These are phyloP conservation scores for Rissa tridactyla DNA, from an alignment of 2,113 vertebrate species.

Conservation along the genomic window DNA sequence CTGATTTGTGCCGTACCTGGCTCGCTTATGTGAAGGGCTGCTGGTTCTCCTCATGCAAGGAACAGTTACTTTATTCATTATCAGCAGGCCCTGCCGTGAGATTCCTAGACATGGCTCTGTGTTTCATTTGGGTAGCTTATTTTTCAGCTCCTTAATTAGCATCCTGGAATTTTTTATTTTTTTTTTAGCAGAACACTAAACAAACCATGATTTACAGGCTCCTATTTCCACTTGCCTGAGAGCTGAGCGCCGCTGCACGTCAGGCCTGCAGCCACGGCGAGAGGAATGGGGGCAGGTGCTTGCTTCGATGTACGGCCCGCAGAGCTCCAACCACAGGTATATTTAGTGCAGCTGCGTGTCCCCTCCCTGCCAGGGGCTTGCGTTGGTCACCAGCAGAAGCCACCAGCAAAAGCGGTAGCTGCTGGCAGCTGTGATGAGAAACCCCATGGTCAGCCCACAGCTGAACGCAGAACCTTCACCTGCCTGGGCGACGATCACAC, in stretches of 20 bases:
- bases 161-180: neutral
- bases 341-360: neutral
- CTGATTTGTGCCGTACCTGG: neutral
- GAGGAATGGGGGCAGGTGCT: neutral
- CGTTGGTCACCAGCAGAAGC: neutral
- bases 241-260: neutral
- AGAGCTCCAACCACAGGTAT: neutral
- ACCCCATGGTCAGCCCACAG: neutral
- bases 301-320: neutral
- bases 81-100: neutral
- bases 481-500: neutral
- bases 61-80: neutral
- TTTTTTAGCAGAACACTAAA: neutral
- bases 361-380: neutral
- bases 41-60: neutral
- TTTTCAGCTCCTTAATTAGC: neutral
- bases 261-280: neutral
- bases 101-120: neutral
- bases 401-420: neutral
- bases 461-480: neutral
- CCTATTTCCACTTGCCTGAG: neutral
- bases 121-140: neutral
- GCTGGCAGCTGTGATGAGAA: neutral
- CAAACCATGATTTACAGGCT: neutral
- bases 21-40: neutral